Evolutionary conservation across 2,113 vertebrate species (phyloP).

Genomic region (Rana temporaria): DNA sequence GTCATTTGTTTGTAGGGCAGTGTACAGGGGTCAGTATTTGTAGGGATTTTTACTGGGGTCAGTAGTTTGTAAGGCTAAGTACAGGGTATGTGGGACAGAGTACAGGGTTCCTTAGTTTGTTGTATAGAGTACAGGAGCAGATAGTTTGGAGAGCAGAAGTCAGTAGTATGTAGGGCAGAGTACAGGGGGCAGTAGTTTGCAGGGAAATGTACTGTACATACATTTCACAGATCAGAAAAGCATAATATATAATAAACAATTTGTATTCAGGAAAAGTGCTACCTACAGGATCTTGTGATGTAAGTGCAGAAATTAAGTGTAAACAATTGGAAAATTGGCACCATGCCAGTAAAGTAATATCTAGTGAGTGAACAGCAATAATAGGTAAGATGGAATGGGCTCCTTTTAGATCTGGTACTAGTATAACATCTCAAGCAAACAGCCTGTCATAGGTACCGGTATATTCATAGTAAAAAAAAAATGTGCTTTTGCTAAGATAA

Average conservation of each 20-base stretch:
- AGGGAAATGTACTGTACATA: too few relatives aligned
- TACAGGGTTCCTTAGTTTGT: too few relatives aligned
- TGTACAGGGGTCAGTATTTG: too few relatives aligned
- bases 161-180: too few relatives aligned
- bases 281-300: background rate
- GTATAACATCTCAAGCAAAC: background rate
- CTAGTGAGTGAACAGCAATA: slow-evolving; percentile 1
- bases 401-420: background rate
- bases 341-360: slow-evolving; percentile 7
- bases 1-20: too few relatives aligned
- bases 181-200: too few relatives aligned
- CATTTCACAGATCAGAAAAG: background rate
- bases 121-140: too few relatives aligned
- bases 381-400: background rate
- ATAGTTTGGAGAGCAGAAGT: too few relatives aligned
- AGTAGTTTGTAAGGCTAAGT: too few relatives aligned
- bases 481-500: background rate
- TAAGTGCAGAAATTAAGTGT: background rate
- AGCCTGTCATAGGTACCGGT: background rate
- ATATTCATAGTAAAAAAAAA: background rate
- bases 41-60: too few relatives aligned
- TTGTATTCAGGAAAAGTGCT: background rate
- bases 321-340: background rate
- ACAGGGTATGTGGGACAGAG: too few relatives aligned
- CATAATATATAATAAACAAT: background rate